Percentiles rank a stretch among this genome's conserved stretches.
Evolutionary conservation across 30 jellyfish, hydroid and myxozoan species (phyloP).

Genomic region (Sanderia malayensis): DNA sequence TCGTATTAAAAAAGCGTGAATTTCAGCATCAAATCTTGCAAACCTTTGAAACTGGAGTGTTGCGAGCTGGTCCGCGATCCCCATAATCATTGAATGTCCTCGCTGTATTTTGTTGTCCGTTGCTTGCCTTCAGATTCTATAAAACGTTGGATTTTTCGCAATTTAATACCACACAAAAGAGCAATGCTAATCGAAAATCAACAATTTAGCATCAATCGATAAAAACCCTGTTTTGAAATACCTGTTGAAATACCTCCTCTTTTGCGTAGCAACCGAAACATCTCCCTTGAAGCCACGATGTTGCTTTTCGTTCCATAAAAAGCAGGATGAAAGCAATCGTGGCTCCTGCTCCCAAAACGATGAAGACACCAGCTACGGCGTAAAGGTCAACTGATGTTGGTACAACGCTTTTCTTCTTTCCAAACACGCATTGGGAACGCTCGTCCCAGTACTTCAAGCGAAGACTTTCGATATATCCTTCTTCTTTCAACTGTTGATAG

Average conservation of each 20-base stretch:
- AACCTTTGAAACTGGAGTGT: constrained; percentile 12
- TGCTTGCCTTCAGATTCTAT: constrained; percentile 15
- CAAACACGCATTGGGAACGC: constrained; percentile 69
- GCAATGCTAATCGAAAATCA: too few species aligned
- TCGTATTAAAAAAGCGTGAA: too few species aligned
- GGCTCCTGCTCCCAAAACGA: constrained; percentile 74
- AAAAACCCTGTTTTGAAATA: background rate
- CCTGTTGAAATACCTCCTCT: constrained; percentile 44
- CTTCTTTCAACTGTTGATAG: constrained; percentile 72
- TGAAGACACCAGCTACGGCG: constrained; percentile 79
- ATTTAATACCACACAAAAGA: background rate
- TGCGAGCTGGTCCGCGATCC: constrained; percentile 36
- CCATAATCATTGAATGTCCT: constrained; percentile 47
- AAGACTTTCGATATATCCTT: constrained; percentile 70
- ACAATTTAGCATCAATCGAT: background rate
- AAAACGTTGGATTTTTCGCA: background rate
- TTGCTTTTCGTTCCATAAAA: constrained; percentile 53
- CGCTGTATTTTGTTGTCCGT: constrained; percentile 29
- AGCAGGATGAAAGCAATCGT: constrained; percentile 49
- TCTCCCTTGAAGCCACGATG: constrained; percentile 64
- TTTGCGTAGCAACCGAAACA: constrained; percentile 64
- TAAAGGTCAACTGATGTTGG: constrained; percentile 61
- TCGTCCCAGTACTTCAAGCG: constrained; percentile 90
- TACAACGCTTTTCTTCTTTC: constrained; percentile 22
- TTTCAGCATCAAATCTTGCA: too few species aligned